Percentiles rank a stretch among this genome's conserved stretches.
Conservation (phyloP, 2,797 vertebrate species). For the Bovichtus diacanthus region DNA sequence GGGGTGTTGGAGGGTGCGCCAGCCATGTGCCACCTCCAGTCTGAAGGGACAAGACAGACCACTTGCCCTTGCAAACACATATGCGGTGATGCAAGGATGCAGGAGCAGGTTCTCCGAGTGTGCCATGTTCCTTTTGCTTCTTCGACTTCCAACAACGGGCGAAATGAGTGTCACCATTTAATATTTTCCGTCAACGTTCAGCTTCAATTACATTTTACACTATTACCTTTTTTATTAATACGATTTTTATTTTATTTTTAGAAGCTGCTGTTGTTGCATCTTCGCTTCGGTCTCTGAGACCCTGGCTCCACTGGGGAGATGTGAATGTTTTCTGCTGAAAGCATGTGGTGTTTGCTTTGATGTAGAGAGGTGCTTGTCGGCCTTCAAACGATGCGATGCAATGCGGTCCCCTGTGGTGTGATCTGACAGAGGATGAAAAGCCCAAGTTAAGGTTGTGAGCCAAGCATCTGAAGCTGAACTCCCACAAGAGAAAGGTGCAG, state of each 20-base stretch:
- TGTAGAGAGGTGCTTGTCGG: conserved; percentile 68
- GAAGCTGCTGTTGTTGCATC: conserved; percentile 18
- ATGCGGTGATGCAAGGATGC: no score
- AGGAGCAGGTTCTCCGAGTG: no score
- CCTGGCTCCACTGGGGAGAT: conserved; percentile 9
- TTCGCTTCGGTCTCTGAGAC: conserved; percentile 12
- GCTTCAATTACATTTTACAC: not conserved
- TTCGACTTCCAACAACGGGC: no score
- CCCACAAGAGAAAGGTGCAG: conserved; percentile 48
- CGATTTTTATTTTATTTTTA: not conserved
- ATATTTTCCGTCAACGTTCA: not conserved
- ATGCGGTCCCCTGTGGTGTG: conserved; percentile 33
- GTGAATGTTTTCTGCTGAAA: conserved; percentile 46
- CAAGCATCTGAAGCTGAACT: conserved; percentile 52
- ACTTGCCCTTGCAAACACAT: no score
- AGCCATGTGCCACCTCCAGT: no score
- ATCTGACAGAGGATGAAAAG: conserved; percentile 68
- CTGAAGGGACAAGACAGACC: no score
- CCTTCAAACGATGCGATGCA: conserved; percentile 57
- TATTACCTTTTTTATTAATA: not conserved
- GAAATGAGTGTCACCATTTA: not conserved
- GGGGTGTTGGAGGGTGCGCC: no score
- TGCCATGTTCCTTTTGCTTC: no score
- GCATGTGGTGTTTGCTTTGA: conserved; percentile 73
- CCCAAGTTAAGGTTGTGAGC: conserved; percentile 50